phyloP scores from a whole-genome alignment of 2,797 vertebrate species.

The Danio tinwini region DNA sequence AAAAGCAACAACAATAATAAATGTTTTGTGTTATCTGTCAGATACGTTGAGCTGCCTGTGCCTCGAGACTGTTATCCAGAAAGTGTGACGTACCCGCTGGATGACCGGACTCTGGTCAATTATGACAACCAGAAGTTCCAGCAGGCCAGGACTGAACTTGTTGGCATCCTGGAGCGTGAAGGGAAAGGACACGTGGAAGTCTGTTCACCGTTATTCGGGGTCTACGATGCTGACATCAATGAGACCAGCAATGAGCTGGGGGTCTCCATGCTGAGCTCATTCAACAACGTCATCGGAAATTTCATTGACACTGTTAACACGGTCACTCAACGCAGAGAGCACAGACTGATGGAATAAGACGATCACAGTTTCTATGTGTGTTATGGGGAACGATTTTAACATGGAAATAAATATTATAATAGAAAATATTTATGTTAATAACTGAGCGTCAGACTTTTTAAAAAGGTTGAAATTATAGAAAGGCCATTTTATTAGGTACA shows the following conservation, averaged over 20 bases:
- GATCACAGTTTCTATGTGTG: no score
- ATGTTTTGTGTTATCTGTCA: neutral
- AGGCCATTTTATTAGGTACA: no score
- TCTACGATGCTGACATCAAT: conserved; percentile 89
- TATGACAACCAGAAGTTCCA: conserved; percentile 86
- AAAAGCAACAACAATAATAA: neutral
- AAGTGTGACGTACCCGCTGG: conserved; percentile 84
- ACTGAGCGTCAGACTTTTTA: no score
- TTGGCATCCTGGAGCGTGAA: conserved; percentile 79
- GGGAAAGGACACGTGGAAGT: conserved; percentile 82
- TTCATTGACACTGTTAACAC: conserved; percentile 76
- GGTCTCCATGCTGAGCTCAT: conserved; percentile 85
- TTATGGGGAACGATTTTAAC: no score
- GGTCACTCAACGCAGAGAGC: conserved; percentile 68
- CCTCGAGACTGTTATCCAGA: conserved; percentile 90
- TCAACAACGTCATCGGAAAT: conserved; percentile 84
- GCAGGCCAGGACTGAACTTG: conserved; percentile 77
- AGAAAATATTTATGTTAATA: no score
- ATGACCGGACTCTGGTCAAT: conserved; percentile 77
- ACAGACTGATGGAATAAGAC: conserved; percentile 47
- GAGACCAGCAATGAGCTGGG: conserved; percentile 92
- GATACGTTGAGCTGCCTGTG: conserved; percentile 87
- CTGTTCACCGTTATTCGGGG: conserved; percentile 86
- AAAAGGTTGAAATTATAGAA: no score
- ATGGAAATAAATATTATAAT: no score